Percentiles rank a stretch among this genome's conserved stretches.
Conservation (phyloP, 2,797 vertebrate genomes). For the Amblyraja radiata region DNA sequence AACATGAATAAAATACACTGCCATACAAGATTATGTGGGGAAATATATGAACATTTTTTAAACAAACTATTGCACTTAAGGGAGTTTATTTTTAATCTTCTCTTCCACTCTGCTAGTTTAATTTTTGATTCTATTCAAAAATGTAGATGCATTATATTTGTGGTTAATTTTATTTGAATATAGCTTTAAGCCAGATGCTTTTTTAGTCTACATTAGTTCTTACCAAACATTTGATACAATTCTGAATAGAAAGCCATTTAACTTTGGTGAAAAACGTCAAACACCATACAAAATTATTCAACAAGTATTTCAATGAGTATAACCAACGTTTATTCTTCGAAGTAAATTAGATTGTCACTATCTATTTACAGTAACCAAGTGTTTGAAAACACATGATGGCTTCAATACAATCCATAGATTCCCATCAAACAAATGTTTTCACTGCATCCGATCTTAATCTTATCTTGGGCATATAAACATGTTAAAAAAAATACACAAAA, state of each 20-base stretch:
- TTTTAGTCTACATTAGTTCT: not conserved
- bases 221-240: not conserved
- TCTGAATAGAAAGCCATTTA: not conserved
- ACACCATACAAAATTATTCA: not conserved
- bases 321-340: not conserved
- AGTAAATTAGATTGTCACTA: not conserved
- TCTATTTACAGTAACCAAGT: not conserved
- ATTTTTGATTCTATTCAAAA: not conserved
- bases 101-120: too few species aligned
- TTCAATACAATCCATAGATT: too few species aligned
- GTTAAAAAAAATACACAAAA: not conserved
- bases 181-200: not conserved
- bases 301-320: constrained; percentile 5
- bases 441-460: not conserved
- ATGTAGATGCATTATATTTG: not conserved
- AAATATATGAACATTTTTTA: not conserved
- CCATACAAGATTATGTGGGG: not conserved
- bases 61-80: not conserved
- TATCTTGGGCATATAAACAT: not conserved
- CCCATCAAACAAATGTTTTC: not conserved
- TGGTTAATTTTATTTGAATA: not conserved
- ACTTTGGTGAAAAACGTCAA: not conserved
- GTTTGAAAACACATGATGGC: not conserved
- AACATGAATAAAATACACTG: not conserved
- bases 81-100: not conserved